phyloP scores from a whole-genome alignment of 2,113 vertebrate species.

The Collichthys lucidus region DNA sequence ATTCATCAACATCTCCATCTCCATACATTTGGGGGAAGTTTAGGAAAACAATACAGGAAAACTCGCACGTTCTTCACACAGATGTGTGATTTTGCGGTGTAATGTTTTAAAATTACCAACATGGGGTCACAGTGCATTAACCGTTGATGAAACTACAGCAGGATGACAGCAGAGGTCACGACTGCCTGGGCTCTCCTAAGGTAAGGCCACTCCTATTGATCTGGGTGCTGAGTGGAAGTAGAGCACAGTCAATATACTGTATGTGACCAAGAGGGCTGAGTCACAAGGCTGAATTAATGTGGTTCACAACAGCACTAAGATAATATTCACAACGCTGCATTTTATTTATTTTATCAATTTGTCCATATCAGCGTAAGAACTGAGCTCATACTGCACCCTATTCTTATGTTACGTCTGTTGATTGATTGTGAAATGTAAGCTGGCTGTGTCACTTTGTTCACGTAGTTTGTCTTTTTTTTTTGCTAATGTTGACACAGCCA shows the following conservation, averaged over 20 bases:
- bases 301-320: background rate
- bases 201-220: background rate
- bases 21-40: no score
- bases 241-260: background rate
- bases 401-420: background rate
- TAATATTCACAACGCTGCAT: background rate
- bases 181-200: background rate
- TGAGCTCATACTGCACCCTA: background rate
- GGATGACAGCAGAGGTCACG: background rate
- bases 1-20: no score
- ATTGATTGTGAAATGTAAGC: background rate
- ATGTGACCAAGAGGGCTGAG: constrained; percentile 1
- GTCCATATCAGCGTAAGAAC: background rate
- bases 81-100: background rate
- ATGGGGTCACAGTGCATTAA: background rate
- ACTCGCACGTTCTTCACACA: no score
- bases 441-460: background rate
- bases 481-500: background rate
- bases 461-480: background rate
- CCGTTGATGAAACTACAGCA: no score
- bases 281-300: background rate
- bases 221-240: background rate
- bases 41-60: no score
- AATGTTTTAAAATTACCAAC: background rate
- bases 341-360: background rate